A percentile compares a stretch with the other conserved stretches of the same genome.
These are phyloP conservation scores for Scrobipalpa costella DNA, from an alignment of 2,888 invertebrate genomes.

Conservation along the genomic window DNA sequence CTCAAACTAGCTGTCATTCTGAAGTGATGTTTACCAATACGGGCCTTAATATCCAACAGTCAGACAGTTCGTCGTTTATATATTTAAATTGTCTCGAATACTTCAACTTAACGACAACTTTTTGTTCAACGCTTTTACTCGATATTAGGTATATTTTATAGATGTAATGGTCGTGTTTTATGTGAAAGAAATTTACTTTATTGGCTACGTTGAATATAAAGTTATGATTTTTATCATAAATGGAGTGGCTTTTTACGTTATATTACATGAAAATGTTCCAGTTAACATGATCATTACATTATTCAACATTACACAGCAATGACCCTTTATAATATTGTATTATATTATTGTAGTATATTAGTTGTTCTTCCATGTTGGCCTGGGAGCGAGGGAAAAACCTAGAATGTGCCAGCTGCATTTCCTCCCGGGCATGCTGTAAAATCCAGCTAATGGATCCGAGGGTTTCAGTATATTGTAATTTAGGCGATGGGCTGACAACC, in stretches of 20 bases:
- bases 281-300: neutral
- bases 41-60: conserved; percentile 19
- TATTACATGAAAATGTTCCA: neutral
- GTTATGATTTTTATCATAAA: conserved; percentile 19
- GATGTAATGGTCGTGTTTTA: conserved; percentile 19
- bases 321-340: too few species aligned
- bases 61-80: conserved; percentile 13
- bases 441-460: too few species aligned
- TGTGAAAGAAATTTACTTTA: conserved; percentile 15
- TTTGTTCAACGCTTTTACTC: conserved; percentile 27
- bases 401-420: too few species aligned
- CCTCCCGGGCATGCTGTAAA: too few species aligned
- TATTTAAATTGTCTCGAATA: neutral
- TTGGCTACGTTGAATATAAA: conserved; percentile 7
- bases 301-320: too few species aligned
- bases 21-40: too few species aligned
- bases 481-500: too few species aligned
- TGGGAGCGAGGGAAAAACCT: too few species aligned
- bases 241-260: conserved; percentile 9
- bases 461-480: too few species aligned
- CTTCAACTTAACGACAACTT: conserved; percentile 23
- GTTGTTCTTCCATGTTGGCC: too few species aligned
- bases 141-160: conserved; percentile 22
- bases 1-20: too few species aligned
- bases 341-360: too few species aligned